Base-by-base conservation (phyloP, 2,888 invertebrate species). In the Heteropelma amictum region DNA sequence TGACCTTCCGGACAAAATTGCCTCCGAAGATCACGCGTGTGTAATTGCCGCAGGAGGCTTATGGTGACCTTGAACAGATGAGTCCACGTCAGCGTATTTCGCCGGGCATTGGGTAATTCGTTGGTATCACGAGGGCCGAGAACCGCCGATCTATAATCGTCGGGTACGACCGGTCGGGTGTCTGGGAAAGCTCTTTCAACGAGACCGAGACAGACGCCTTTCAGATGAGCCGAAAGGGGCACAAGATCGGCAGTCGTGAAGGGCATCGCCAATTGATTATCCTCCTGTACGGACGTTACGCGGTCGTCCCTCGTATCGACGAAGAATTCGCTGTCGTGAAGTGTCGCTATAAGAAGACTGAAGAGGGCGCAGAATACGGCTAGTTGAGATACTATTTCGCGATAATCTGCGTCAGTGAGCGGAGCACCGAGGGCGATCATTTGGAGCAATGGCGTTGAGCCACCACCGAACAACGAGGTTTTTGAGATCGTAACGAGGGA, bases 151-250 rank as follows among this genome's bases (percentile, higher is more conserved):
- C 91, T 92, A 83, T 94, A 95, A 81, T 93, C 93, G n/a, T 93
- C 92, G 17, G 91, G 89, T 0, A 93, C 90, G 4, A 91, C 91
- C 0, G 93, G 93, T 77, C 94, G 90, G 0, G 93, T 93, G 83
- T 96, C 96, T 0, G 96, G 96, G 85, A 95, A 96, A 0, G 96
- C 96, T 54, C 97, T 90, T 85, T 97, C 96, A 6, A 97, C 95
- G 7, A 97, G 90, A 0, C 97, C 97, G 14, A 97, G 90, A 82
- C 96, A 95, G 3, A 96, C 93, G 76, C 96, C 95, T 63, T 96
- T 93, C 33, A 97, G 87, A 0, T 93, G 93, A 61, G 93, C 92
- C 61, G 94, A 94, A 80, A 97, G 90, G 2, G 92, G 92, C 4
- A 94, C 93, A 64, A 97, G 90, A 84, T 95, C 95, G 0, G 91